phyloP scores from a whole-genome alignment of 2,797 vertebrate genomes.

The Rhinoraja longicauda region DNA sequence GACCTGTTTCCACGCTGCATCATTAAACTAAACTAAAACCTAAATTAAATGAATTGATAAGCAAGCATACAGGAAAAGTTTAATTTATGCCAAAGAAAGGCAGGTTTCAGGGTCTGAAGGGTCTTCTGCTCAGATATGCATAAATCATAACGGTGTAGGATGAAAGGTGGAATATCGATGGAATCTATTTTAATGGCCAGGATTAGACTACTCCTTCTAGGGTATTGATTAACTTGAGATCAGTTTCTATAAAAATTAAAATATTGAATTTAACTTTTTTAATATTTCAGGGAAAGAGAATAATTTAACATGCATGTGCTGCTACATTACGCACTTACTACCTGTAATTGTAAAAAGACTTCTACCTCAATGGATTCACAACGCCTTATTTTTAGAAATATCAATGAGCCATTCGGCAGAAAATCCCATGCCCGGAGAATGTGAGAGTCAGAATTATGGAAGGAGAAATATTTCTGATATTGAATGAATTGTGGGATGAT shows the following conservation, averaged over 20 bases:
- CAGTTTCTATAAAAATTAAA: background rate
- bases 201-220: background rate
- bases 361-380: background rate
- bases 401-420: background rate
- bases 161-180: background rate
- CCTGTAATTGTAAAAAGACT: no score
- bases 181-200: background rate
- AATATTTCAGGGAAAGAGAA: background rate
- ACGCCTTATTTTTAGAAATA: background rate
- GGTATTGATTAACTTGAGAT: background rate
- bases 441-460: background rate
- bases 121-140: no score
- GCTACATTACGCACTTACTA: no score
- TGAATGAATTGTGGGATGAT: background rate
- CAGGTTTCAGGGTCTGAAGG: no score
- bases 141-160: background rate
- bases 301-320: no score
- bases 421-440: background rate
- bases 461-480: background rate
- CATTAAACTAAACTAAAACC: no score
- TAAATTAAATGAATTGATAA: no score
- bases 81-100: no score
- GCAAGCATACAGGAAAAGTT: no score
- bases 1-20: no score
- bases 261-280: background rate